These are phyloP conservation scores for Lasioglossum oenotherae DNA, from an alignment of 2,888 invertebrate species.

Conservation along the genomic window DNA sequence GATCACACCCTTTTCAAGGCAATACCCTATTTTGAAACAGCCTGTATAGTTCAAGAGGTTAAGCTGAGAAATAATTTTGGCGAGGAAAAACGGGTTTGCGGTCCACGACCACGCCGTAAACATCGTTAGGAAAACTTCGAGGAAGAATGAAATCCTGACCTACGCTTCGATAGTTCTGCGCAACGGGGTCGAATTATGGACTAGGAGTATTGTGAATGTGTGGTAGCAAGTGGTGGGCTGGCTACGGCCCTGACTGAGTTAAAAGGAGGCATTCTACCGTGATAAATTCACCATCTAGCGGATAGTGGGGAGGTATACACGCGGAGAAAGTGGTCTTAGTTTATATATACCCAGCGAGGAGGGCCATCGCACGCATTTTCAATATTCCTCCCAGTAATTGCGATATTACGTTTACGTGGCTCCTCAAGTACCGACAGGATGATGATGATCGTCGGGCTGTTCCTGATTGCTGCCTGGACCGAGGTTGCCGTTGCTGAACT, in stretches of 20 bases:
- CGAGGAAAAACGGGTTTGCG: too few species aligned
- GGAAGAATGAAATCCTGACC: constrained; percentile 31
- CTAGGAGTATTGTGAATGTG: neutral
- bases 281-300: constrained; percentile 77
- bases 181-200: neutral
- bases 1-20: too few species aligned
- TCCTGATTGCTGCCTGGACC: constrained; percentile 56
- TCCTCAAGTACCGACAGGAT: constrained; percentile 33
- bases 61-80: too few species aligned
- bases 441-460: constrained; percentile 63
- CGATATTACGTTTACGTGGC: constrained; percentile 51
- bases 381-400: constrained; percentile 77
- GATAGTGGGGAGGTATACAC: constrained; percentile 69
- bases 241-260: constrained; percentile 82
- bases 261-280: constrained; percentile 81
- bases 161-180: constrained; percentile 10
- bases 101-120: neutral
- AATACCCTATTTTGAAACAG: too few species aligned
- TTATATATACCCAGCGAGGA: constrained; percentile 80
- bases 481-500: constrained; percentile 63
- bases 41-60: too few species aligned
- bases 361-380: constrained; percentile 80
- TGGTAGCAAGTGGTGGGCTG: constrained; percentile 28
- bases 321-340: constrained; percentile 83
- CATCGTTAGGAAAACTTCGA: neutral